These are phyloP conservation scores for Smutsia gigantea DNA, from an alignment of 2,797 vertebrate genomes.

Conservation along the genomic window DNA sequence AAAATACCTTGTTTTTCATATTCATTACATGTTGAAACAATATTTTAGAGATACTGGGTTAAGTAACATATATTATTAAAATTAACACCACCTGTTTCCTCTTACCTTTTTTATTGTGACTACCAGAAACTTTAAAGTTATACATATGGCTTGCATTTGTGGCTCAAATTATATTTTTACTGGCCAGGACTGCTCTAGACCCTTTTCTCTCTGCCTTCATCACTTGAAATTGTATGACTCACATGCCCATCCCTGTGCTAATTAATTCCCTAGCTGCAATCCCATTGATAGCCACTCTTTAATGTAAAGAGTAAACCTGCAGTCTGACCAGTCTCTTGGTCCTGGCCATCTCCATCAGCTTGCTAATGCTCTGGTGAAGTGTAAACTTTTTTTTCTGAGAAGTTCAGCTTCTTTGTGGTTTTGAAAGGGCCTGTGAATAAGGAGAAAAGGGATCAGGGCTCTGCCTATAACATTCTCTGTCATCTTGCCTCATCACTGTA, in stretches of 20 bases:
- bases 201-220: neutral
- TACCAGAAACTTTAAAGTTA: constrained; percentile 40
- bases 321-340: neutral
- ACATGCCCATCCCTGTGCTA: neutral
- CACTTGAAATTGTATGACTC: neutral
- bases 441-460: neutral
- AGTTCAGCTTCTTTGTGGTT: neutral
- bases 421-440: neutral
- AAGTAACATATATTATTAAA: constrained; percentile 40
- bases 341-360: neutral
- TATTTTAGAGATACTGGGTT: neutral
- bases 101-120: constrained; percentile 34
- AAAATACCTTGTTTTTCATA: constrained; percentile 30
- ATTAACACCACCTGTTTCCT: constrained; percentile 17
- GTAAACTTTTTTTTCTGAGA: neutral
- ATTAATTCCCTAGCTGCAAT: neutral
- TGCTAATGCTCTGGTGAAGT: neutral
- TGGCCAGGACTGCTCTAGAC: neutral
- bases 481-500: neutral
- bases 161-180: neutral
- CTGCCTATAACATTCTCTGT: neutral
- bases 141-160: neutral
- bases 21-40: constrained; percentile 27
- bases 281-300: neutral
- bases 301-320: neutral